Percentiles rank a stretch among this genome's conserved stretches.
Evolutionary conservation across 2,888 invertebrate genomes (phyloP).

Genomic region (Watsonalla binaria): DNA sequence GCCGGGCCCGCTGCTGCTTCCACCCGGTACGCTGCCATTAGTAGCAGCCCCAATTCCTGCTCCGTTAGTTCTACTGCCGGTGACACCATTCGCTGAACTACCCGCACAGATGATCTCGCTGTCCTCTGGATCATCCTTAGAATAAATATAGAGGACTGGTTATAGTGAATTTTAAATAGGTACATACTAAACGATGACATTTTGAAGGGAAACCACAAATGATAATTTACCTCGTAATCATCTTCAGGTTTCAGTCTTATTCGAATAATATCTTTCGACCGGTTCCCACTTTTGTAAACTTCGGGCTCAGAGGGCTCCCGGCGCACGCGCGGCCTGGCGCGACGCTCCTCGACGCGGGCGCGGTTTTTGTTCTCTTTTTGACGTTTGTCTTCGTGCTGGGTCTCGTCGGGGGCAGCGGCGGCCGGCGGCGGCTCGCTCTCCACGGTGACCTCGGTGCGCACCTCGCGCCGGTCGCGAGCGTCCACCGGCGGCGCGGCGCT

Average conservation of each 20-base stretch:
- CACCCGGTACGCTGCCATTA: no score
- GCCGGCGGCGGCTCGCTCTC: constrained; percentile 29
- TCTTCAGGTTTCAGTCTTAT: constrained; percentile 87
- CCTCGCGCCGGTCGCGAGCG: constrained; percentile 54
- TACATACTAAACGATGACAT: no score
- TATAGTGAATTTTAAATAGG: no score
- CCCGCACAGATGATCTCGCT: background rate
- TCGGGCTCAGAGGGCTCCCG: constrained; percentile 58
- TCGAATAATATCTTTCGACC: constrained; percentile 70
- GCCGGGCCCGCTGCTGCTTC: constrained; percentile 3
- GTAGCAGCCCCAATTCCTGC: no score
- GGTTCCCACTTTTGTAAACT: constrained; percentile 49
- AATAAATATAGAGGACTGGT: background rate
- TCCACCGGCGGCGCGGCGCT: constrained; percentile 29
- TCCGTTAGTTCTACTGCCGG: no score
- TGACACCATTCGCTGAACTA: background rate
- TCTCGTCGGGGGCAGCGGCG: constrained; percentile 4
- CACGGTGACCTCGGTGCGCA: constrained; percentile 58
- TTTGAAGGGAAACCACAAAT: no score
- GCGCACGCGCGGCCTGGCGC: constrained; percentile 46
- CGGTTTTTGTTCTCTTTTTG: constrained; percentile 51
- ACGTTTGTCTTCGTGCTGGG: constrained; percentile 42
- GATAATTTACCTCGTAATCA: constrained; percentile 73
- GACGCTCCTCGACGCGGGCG: constrained; percentile 48
- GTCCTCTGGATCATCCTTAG: background rate